These are phyloP conservation scores for Netelia virgata DNA, from an alignment of 2,888 invertebrate species.

Conservation along the genomic window DNA sequence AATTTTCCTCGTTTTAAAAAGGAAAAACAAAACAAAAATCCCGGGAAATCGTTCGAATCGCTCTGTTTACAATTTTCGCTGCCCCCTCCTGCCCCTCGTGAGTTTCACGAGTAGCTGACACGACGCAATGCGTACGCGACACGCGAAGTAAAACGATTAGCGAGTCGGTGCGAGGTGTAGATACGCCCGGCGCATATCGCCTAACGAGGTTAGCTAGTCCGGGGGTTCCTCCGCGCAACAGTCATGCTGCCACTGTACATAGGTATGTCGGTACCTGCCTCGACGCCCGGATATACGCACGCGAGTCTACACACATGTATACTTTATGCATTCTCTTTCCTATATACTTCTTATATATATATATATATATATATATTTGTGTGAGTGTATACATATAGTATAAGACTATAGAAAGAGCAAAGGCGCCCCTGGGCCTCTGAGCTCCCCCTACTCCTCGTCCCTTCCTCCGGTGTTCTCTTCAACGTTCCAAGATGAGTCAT, in stretches of 20 bases:
- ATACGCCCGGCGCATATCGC: constrained; percentile 55
- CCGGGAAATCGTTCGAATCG: constrained; percentile 11
- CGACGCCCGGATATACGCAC: constrained; percentile 43
- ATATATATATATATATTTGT: constrained; percentile 21
- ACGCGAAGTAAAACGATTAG: constrained; percentile 59
- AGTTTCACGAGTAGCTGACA: constrained; percentile 16
- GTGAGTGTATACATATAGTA: constrained; percentile 12
- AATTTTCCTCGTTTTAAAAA: background rate
- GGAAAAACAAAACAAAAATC: background rate
- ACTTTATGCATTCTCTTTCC: background rate
- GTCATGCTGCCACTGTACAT: constrained; percentile 10
- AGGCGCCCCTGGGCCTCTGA: constrained; percentile 58
- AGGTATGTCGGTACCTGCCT: constrained; percentile 6
- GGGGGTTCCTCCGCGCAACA: constrained; percentile 42
- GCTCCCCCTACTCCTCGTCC: constrained; percentile 59
- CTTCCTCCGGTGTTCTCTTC: constrained; percentile 52
- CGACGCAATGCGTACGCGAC: background rate
- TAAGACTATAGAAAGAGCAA: constrained; percentile 35
- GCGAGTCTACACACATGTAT: constrained; percentile 45
- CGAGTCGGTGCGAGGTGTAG: constrained; percentile 54
- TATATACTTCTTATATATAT: background rate
- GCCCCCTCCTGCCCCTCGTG: background rate
- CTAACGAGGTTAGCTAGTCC: constrained; percentile 82
- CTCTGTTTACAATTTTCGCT: constrained; percentile 42
- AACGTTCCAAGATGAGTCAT: constrained; percentile 73